These are phyloP conservation scores for Apus apus DNA, from an alignment of 2,113 vertebrate genomes.

Conservation along the genomic window DNA sequence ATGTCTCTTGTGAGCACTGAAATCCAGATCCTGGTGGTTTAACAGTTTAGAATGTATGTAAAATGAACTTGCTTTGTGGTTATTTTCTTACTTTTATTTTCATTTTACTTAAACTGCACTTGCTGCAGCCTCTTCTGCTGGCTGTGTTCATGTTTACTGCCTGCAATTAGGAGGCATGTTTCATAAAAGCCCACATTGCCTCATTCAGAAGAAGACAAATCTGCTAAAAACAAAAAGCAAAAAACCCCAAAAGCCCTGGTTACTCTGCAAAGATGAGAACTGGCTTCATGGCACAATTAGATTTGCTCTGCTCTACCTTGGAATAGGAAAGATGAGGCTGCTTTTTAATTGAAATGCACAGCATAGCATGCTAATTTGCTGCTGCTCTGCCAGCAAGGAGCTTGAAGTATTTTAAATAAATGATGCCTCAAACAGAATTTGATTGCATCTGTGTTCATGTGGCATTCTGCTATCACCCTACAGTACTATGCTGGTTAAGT, in stretches of 20 bases:
- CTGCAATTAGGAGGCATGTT: constrained; percentile 46
- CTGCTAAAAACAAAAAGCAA: neutral
- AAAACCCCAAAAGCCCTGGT: constrained; percentile 3
- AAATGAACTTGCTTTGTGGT: neutral
- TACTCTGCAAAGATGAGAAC: constrained; percentile 32
- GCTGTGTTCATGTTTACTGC: constrained; percentile 45
- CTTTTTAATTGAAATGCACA: constrained; percentile 59
- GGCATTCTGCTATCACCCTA: constrained; percentile 45
- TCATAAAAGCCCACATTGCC: constrained; percentile 29
- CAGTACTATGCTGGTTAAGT: constrained; percentile 57
- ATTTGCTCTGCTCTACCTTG: constrained; percentile 62
- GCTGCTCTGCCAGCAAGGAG: constrained; percentile 56
- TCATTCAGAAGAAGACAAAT: neutral
- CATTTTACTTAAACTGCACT: neutral
- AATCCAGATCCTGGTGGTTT: neutral
- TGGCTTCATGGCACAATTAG: constrained; percentile 47
- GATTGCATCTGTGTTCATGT: constrained; percentile 59
- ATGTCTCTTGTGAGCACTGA: neutral
- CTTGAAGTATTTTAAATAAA: constrained; percentile 67
- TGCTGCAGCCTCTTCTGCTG: neutral
- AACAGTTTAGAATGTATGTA: neutral
- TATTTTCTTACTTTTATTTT: constrained; percentile 44
- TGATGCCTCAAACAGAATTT: constrained; percentile 62
- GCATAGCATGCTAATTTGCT: constrained; percentile 50
- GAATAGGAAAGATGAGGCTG: constrained; percentile 52